Evolutionary conservation across 2,797 vertebrate species (phyloP).

Genomic region (Thamnophis elegans): DNA sequence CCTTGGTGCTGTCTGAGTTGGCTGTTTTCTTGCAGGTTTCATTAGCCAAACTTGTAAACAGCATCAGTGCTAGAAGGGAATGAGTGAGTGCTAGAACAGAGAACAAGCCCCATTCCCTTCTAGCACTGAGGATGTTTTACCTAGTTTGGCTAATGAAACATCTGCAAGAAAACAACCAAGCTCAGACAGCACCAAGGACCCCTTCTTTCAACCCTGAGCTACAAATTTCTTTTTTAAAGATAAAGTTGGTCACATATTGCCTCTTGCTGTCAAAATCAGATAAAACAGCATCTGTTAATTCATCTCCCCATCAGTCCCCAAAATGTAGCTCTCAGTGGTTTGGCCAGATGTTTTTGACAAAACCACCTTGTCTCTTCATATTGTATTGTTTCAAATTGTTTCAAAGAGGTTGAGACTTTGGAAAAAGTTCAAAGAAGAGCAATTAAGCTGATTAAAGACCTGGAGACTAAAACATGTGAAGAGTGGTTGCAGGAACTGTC

Average conservation of each 20-base stretch:
- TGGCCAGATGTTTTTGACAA: not conserved
- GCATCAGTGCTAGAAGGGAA: not conserved
- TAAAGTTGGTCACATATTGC: not conserved
- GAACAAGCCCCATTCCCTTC: not conserved
- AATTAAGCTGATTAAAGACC: too few species aligned
- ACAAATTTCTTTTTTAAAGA: not conserved
- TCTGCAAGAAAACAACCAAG: too few species aligned
- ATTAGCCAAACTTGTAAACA: not conserved
- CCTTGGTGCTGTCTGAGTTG: not conserved
- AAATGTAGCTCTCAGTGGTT: not conserved
- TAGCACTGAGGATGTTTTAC: too few species aligned
- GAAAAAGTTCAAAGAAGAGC: too few species aligned
- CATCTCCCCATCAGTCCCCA: not conserved
- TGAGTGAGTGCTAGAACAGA: not conserved
- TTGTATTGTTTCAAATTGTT: not conserved
- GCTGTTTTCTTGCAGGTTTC: not conserved
- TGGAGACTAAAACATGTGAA: too few species aligned
- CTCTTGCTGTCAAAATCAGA: not conserved
- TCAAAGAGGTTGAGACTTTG: not conserved
- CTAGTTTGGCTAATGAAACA: too few species aligned
- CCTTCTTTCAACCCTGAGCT: not conserved
- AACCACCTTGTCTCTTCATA: not conserved
- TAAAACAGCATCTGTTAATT: not conserved
- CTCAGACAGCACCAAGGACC: too few species aligned
- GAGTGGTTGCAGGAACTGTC: too few species aligned